Base-by-base conservation (phyloP, 2,113 vertebrate species). In the Heterocephalus glaber region DNA sequence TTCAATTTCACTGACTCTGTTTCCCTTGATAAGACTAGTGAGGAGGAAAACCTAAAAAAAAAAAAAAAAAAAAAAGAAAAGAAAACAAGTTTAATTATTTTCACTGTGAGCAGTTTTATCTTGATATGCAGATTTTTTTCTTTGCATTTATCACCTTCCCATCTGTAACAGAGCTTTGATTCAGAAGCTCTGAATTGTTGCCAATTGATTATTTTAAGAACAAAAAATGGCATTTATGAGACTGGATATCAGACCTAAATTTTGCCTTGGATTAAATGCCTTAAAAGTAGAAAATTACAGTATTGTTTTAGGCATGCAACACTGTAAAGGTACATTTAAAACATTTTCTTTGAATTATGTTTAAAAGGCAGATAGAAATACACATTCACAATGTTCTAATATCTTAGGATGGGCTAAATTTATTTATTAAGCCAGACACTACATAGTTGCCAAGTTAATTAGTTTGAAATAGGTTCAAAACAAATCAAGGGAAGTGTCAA, bases 221-320 rank as follows among this genome's bases (percentile, higher is more conserved):
- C 44, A 91, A 87, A 70, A 92, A 58, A 60, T 68, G 52, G 4
- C 9, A 77, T 33, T 76, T 66, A 89, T 7, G 74, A 44, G 35
- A 92, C 14, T 72, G n/a, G n/a, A n/a, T 74, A 74, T 87, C 28
- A 74, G 56, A 35, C 54, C 33, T 54, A 74, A 91, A 61, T 95
- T 92, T 95, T 65, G 35, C 61, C 58, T 84, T 77, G 80, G 13
- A 84, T 84, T 68, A 54, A 52, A 35, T 77, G 7, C 22, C 68
- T 89, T 28, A 58, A 76, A 85, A 84, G 44, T 61, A 93, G 35
- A 92, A 89, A 95, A 89, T n/a, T 84, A 52, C 89, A 93, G 61
- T 68, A 41, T 33, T 41, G 38, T 84, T 38, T 77, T 84, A 60
- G 28, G 35, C 28, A 68, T 35, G 16, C 58, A 89, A 79, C 7